phyloP scores from a whole-genome alignment of 37 sponge, comb jelly and placozoan genomes.

The Beroe ovata region DNA sequence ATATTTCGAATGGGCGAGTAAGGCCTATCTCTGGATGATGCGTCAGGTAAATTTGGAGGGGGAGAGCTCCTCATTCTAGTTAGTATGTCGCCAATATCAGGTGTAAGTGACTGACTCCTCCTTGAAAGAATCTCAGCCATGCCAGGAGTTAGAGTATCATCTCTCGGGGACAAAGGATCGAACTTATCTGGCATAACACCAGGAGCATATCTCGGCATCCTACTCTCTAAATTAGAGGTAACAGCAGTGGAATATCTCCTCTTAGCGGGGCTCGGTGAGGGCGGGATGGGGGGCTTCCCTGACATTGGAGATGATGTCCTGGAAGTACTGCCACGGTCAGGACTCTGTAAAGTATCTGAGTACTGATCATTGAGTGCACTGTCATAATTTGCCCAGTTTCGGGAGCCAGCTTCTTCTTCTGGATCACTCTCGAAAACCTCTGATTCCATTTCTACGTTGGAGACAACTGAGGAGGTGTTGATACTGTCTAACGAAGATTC shows the following conservation, averaged over 20 bases:
- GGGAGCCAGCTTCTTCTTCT: not conserved
- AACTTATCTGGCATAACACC: constrained; percentile 18
- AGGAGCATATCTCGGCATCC: constrained; percentile 44
- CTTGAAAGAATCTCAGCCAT: not conserved
- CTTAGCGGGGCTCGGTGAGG: not conserved
- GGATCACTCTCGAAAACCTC: constrained; percentile 8
- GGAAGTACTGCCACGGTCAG: not conserved
- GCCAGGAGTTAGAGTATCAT: not conserved
- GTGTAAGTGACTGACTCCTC: not conserved
- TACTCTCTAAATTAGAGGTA: not conserved
- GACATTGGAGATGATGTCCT: not conserved
- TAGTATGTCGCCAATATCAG: not conserved
- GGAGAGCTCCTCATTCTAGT: not conserved
- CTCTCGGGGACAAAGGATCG: not conserved
- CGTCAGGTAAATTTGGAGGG: not conserved
- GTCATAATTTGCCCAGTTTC: constrained; percentile 48
- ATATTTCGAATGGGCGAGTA: not conserved
- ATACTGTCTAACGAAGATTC: not conserved
- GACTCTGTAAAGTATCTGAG: not conserved
- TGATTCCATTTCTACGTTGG: not conserved
- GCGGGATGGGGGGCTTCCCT: not conserved
- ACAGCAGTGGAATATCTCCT: not conserved
- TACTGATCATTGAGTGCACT: constrained; percentile 3
- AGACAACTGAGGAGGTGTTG: not conserved
- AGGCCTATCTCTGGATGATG: not conserved